Evolutionary conservation across 2,113 vertebrate genomes (phyloP).

Genomic region (Vidua chalybeata): DNA sequence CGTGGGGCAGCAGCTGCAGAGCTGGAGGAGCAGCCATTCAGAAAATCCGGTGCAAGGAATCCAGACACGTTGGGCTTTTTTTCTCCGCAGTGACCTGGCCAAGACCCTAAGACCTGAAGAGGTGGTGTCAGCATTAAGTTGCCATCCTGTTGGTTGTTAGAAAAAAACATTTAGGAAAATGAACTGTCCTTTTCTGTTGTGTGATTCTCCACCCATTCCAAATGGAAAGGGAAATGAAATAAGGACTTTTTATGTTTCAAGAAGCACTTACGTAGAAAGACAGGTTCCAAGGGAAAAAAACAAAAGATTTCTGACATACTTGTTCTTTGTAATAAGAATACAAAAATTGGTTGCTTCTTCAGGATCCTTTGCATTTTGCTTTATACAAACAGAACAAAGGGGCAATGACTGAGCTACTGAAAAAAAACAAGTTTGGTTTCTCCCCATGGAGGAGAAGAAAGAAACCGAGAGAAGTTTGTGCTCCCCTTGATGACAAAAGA

Average conservation of each 20-base stretch:
- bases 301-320: neutral
- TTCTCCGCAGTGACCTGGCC: neutral
- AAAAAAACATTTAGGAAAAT: neutral
- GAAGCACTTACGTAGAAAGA: neutral
- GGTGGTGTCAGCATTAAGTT: neutral
- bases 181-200: neutral
- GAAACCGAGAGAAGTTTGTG: neutral
- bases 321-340: neutral
- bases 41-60: neutral
- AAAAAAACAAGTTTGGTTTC: neutral
- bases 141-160: neutral
- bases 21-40: neutral
- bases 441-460: slow-evolving; percentile 14
- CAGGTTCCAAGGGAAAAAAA: neutral
- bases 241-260: neutral
- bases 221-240: slow-evolving; percentile 5
- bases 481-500: neutral
- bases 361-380: slow-evolving; percentile 22
- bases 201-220: neutral
- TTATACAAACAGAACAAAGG: slow-evolving; percentile 39
- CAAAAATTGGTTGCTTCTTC: neutral
- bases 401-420: neutral
- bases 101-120: neutral
- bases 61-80: neutral
- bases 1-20: neutral